phyloP scores from a whole-genome alignment of 2,888 invertebrate genomes.

The Allolobophora icterica region DNA sequence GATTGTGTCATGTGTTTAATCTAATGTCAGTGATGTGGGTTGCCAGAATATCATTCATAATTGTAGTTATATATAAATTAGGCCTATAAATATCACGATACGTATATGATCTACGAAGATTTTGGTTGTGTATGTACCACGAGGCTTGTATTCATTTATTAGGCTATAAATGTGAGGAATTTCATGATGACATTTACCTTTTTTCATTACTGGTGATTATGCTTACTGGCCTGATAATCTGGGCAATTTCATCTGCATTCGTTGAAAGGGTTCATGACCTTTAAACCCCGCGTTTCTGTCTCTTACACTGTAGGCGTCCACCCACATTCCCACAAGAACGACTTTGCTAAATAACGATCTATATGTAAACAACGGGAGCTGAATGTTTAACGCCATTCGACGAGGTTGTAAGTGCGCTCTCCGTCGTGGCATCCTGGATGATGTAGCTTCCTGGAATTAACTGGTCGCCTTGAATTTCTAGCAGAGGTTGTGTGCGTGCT shows the following conservation, averaged over 20 bases:
- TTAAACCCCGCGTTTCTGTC: background rate
- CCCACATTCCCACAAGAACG: background rate
- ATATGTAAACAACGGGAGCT: background rate
- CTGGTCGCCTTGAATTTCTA: background rate
- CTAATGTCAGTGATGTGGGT: background rate
- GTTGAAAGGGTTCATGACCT: constrained; percentile 10
- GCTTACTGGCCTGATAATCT: background rate
- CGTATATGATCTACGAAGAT: background rate
- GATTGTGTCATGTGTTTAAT: background rate
- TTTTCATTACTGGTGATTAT: background rate
- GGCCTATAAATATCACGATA: background rate
- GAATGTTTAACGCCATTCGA: background rate
- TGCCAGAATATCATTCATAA: background rate
- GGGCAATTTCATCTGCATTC: background rate
- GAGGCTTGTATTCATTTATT: background rate
- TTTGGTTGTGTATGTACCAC: background rate
- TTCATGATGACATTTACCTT: background rate
- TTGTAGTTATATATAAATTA: background rate
- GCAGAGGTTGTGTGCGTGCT: background rate
- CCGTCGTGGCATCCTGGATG: background rate
- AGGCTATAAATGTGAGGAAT: background rate
- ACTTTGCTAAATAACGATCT: background rate
- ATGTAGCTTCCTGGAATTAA: background rate
- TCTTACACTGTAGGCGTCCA: background rate
- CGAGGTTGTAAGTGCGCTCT: background rate